Evolutionary conservation across 1,140 invertebrate species (phyloP), one percentile per base, ranked within the genome.

Genomic region (Meloidogyne floridensis): DNA sequence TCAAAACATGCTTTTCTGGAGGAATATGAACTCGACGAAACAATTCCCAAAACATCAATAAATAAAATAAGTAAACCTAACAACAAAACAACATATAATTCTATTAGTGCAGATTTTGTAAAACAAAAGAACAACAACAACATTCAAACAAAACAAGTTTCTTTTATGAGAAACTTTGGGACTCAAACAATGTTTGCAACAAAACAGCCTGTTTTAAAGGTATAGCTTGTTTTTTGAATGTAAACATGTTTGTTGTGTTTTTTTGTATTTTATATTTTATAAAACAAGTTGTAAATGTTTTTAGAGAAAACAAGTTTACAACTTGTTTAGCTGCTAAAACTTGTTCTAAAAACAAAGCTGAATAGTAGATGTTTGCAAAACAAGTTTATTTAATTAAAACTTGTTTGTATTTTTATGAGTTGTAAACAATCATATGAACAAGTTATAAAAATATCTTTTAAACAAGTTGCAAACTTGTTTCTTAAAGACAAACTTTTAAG

Each of bases 171-270:
- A 81, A 82, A 70, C 81, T 47, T 70, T 71, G 59, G 72, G 18
- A 82, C 78, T 10, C 69, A 82, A 56, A 73, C 59, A 73, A 47
- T 80, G 59, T 7, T 10, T 13, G 43, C 59, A 81, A 69, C 75
- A 65, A 65, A 65, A 8, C 4, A 13, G 15, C 56, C 15, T 13
- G 59, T 65, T 65, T 15, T 65, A 6, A 65, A 65, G 59, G 59
- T 65, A n/a, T n/a, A 65, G 1, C 1, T 4, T 47, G 47, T 47
- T 4, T 47, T 6, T 47, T 47, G 32, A 32, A 32, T 32, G 32
- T 32, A 32, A 32, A 32, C 32, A 32, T 32, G 32, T 32, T 32
- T 32, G 32, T 47, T 47, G 47, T 47, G 47, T 47, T 47, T 47
- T 47, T 47, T 47, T 6, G 7, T 47, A 47, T 47, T 47, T 20